These are phyloP conservation scores for Balanococcus diminutus DNA, from an alignment of 2,888 invertebrate genomes.

Conservation along the genomic window DNA sequence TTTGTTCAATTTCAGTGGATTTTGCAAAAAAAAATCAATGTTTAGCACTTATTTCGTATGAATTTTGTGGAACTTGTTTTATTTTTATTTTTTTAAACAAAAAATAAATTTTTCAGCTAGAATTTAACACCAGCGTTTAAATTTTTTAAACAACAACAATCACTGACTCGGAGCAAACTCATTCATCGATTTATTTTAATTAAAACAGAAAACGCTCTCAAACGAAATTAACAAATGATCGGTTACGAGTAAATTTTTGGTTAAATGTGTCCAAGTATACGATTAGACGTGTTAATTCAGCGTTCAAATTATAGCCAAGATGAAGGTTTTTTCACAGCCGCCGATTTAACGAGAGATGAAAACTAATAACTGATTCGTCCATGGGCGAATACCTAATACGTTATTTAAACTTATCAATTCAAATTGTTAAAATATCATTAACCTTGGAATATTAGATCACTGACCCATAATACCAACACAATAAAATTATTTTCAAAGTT, in stretches of 20 bases:
- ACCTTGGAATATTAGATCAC: slow-evolving; percentile 29
- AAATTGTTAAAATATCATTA: slow-evolving; percentile 19
- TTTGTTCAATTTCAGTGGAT: too few relatives aligned
- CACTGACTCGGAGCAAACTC: not conserved
- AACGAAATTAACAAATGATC: not conserved
- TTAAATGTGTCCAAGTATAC: not conserved
- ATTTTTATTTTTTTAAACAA: too few relatives aligned
- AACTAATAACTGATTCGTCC: not conserved
- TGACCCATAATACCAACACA: slow-evolving; percentile 25
- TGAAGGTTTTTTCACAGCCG: not conserved
- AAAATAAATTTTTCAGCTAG: too few relatives aligned
- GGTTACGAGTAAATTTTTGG: not conserved
- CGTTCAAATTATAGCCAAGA: not conserved
- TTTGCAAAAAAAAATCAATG: too few relatives aligned
- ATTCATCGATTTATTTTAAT: not conserved
- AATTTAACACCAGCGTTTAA: too few relatives aligned
- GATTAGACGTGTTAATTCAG: not conserved
- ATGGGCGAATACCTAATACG: not conserved
- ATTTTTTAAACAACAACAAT: not conserved
- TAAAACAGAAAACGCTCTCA: not conserved
- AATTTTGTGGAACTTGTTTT: too few relatives aligned
- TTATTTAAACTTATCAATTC: slow-evolving; percentile 4
- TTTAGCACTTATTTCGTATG: too few relatives aligned
- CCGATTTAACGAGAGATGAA: not conserved
- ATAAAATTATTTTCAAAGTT: not conserved